Conservation (phyloP, 2,797 vertebrate genomes). For the Epinephelus awoara region DNA sequence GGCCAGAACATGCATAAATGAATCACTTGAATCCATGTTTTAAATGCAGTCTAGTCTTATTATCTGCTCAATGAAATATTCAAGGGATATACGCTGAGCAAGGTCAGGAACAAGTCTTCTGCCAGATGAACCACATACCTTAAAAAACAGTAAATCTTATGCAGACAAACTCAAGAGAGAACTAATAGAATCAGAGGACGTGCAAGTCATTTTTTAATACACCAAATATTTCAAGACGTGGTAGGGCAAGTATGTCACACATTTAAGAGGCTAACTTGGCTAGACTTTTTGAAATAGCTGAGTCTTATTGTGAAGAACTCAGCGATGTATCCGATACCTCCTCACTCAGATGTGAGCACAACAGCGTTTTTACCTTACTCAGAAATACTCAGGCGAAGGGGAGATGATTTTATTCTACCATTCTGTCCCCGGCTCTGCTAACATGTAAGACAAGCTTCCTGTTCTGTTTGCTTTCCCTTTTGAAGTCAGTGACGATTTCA, state of each 20-base stretch:
- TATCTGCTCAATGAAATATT: conserved; percentile 46
- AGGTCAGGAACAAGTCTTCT: conserved; percentile 26
- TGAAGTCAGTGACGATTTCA: conserved; percentile 15
- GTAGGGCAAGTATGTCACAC: neutral
- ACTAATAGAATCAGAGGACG: neutral
- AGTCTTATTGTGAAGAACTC: neutral
- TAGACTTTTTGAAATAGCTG: neutral
- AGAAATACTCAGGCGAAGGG: neutral
- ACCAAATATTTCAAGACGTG: neutral
- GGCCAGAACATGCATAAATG: conserved; percentile 38
- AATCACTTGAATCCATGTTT: conserved; percentile 49
- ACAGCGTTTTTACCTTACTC: conserved; percentile 3
- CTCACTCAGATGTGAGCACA: neutral
- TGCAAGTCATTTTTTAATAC: neutral
- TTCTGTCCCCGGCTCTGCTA: neutral
- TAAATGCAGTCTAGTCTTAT: conserved; percentile 19
- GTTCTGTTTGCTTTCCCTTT: conserved; percentile 19
- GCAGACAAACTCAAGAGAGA: neutral
- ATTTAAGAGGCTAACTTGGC: conserved; percentile 14
- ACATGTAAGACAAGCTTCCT: neutral
- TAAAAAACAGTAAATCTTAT: neutral
- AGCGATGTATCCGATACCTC: no score
- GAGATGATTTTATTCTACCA: conserved; percentile 5
- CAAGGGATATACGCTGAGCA: conserved; percentile 4
- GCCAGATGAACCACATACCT: neutral